Conservation (phyloP, 64 coral and sea anemone genomes). For the Stylophora pistillata region DNA sequence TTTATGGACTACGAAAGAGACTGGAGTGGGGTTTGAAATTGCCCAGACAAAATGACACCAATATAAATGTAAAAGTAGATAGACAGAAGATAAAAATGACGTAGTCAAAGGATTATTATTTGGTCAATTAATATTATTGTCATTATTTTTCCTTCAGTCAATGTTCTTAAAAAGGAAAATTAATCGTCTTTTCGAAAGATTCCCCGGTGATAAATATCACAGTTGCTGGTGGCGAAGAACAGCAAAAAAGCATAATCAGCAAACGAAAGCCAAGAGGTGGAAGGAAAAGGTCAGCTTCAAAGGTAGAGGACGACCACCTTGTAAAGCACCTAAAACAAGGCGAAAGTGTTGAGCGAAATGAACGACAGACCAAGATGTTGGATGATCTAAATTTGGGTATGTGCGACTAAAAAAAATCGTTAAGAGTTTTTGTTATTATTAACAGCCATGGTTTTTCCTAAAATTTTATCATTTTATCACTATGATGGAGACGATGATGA, state of each 20-base stretch:
- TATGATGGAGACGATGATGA: conserved; percentile 29
- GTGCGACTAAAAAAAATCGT: conserved; percentile 39
- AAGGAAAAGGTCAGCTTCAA: no score
- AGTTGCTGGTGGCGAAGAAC: neutral
- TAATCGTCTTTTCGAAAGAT: conserved; percentile 53
- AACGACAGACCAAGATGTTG: conserved; percentile 46
- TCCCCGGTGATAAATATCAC: conserved; percentile 41
- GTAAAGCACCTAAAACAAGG: conserved; percentile 23
- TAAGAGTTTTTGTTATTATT: no score
- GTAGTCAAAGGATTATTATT: conserved; percentile 13
- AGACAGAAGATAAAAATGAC: no score
- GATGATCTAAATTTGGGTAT: conserved; percentile 54
- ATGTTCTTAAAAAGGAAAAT: conserved; percentile 59
- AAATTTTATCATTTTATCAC: no score
- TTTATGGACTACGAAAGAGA: no score
- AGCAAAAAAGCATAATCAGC: conserved; percentile 13
- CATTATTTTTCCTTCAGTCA: conserved; percentile 39
- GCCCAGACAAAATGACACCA: no score
- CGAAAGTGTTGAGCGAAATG: conserved; percentile 37
- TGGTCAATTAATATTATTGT: conserved; percentile 40
- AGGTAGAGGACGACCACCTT: no score
- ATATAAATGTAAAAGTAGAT: no score
- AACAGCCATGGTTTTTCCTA: no score
- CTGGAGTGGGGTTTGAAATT: no score
- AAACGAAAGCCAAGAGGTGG: conserved; percentile 45